Conservation (phyloP, 2,888 invertebrate genomes). For the Brenthis ino region DNA sequence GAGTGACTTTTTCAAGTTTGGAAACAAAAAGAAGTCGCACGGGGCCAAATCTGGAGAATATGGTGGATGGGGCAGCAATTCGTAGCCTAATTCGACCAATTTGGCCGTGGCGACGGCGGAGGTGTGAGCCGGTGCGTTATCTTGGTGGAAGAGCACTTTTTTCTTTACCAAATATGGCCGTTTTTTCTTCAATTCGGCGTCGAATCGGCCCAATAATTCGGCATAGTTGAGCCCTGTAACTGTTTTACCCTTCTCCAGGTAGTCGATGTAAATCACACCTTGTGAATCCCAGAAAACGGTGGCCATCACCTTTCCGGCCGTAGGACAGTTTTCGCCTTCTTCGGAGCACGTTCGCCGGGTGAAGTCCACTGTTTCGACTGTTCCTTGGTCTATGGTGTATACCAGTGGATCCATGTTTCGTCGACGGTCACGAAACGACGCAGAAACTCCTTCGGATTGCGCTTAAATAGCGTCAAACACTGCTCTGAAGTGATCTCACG, state of each 20-base stretch:
- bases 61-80: slow-evolving; percentile 36
- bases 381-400: slow-evolving; percentile 44
- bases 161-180: slow-evolving; percentile 43
- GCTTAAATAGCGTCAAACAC: slow-evolving; percentile 44
- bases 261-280: slow-evolving; percentile 43
- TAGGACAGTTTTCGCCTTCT: slow-evolving; percentile 36
- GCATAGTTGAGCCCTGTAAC: slow-evolving; percentile 43
- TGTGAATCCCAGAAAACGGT: slow-evolving; percentile 42
- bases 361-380: slow-evolving; percentile 40
- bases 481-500: slow-evolving; percentile 45
- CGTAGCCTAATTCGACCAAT: slow-evolving; percentile 38
- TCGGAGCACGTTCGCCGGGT: slow-evolving; percentile 25
- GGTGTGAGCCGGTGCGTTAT: slow-evolving; percentile 38
- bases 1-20: neutral
- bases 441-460: slow-evolving; percentile 49
- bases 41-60: slow-evolving; percentile 24
- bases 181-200: slow-evolving; percentile 41
- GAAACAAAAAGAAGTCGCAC: slow-evolving; percentile 34
- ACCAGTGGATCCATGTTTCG: slow-evolving; percentile 51
- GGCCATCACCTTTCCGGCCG: slow-evolving; percentile 43
- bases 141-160: slow-evolving; percentile 43
- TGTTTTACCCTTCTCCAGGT: slow-evolving; percentile 43
- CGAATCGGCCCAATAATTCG: slow-evolving; percentile 41
- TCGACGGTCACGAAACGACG: slow-evolving; percentile 44
- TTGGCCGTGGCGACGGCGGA: slow-evolving; percentile 37